Evolutionary conservation across 2,888 invertebrate genomes (phyloP), one percentile per base, ranked within the genome.

Genomic region (Clitarchus hookeri): DNA sequence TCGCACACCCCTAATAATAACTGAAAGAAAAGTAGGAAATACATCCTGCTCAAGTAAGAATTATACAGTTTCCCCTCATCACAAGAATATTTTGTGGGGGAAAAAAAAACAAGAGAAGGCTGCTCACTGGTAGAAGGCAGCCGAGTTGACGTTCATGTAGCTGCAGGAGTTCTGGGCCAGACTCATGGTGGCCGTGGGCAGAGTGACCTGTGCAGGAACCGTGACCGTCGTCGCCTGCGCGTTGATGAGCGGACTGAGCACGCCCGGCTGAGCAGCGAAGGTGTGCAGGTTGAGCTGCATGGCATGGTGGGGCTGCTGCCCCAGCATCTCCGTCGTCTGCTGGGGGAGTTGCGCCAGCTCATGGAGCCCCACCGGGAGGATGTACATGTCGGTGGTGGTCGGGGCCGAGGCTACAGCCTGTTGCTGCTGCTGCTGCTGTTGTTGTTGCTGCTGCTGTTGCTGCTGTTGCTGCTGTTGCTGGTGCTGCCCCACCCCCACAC

Each of bases 251-350:
- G 87, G 87, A 79, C 85, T 87, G 16, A 87, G 44, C 11, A 87
- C 85, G 65, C 78, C 84, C 16, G 83, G 79, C 44, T 86, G 86
- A 44, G 86, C 84, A 19, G 87, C 77, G 77, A 87, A 87, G 6
- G 87, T 86, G 19, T 87, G 87, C n/a, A 87, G 84, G 53, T 87
- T 87, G 4, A 87, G 82, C 26, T 87, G 87, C 87, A 87, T 86
- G n/a, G 87, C 83, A 44, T 87, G 87, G 84, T 87, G 87, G 0
- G 27, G 82, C 27, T 87, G 87, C 44, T 84, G 85, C 19, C 84
- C 36, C 25, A 86, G 44, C 79, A 86, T 84, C 13, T 87, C 87
- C 53, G 85, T n/a, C 6, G 85, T 44, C 48, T 83, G 83, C 26
- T 44, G 87, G n/a, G 82, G 54, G 26, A 85, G 77, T 26, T 84